phyloP scores from a whole-genome alignment of 2,113 vertebrate genomes.

The Ctenomys sociabilis region DNA sequence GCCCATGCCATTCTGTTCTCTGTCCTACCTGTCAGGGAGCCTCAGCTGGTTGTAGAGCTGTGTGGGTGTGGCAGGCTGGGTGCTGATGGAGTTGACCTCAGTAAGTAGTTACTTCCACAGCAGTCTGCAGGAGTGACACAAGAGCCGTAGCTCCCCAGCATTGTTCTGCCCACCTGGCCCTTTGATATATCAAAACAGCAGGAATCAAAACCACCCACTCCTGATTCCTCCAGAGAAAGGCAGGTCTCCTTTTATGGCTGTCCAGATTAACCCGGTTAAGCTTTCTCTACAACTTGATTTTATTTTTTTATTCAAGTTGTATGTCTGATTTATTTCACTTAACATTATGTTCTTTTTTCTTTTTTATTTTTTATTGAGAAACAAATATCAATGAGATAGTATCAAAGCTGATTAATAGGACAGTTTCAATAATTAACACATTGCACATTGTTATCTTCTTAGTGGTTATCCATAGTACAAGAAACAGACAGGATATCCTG shows the following conservation, averaged over 20 bases:
- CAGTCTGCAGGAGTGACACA: neutral
- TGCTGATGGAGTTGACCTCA: neutral
- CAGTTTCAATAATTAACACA: too few species aligned
- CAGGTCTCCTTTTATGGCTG: slow-evolving; percentile 64
- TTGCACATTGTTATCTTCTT: too few species aligned
- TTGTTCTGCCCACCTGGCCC: slow-evolving; percentile 64
- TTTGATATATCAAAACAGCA: slow-evolving; percentile 76
- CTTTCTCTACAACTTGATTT: slow-evolving; percentile 56
- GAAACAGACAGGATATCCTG: too few species aligned
- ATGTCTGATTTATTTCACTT: too few species aligned
- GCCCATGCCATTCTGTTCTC: neutral
- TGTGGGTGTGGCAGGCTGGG: neutral
- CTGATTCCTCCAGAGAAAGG: slow-evolving; percentile 59
- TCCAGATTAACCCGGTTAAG: slow-evolving; percentile 69
- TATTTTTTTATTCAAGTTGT: too few species aligned
- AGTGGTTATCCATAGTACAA: too few species aligned
- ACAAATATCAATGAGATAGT: too few species aligned
- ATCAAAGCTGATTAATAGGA: too few species aligned
- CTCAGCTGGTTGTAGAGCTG: neutral
- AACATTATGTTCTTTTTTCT: too few species aligned
- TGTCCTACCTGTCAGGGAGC: neutral
- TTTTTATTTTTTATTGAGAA: too few species aligned
- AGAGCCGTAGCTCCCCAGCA: neutral
- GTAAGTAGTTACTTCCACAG: neutral
- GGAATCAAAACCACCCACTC: slow-evolving; percentile 74